These are phyloP conservation scores for Urocynchramus pylzowi DNA, from an alignment of 2,113 vertebrate genomes.

Conservation along the genomic window DNA sequence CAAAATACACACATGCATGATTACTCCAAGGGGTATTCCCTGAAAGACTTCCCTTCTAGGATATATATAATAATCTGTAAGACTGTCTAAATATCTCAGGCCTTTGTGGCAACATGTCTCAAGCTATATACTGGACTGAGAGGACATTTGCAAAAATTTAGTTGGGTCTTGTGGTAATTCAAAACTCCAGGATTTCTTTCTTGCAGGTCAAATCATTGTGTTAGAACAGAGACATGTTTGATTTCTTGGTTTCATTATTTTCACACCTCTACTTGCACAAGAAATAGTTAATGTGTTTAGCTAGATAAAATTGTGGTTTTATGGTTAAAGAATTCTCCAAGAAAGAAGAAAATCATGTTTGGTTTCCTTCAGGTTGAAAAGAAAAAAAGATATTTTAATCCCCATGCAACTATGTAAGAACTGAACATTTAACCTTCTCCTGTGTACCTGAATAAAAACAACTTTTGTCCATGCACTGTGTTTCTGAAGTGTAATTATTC, in stretches of 20 bases:
- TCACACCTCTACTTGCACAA: neutral
- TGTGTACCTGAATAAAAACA: neutral
- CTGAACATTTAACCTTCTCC: neutral
- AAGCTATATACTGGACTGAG: neutral
- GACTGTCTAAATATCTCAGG: neutral
- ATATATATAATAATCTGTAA: neutral
- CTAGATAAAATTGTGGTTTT: neutral
- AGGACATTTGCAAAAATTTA: neutral
- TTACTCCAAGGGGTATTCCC: neutral
- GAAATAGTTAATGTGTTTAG: neutral
- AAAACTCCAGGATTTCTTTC: neutral
- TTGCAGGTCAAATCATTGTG: neutral
- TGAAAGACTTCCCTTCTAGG: neutral
- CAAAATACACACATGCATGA: accelerated
- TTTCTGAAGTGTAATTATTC: neutral
- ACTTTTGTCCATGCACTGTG: neutral
- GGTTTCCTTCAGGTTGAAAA: neutral
- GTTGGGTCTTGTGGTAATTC: neutral
- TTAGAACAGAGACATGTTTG: neutral
- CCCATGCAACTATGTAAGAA: neutral
- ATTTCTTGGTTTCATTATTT: neutral
- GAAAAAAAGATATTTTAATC: neutral
- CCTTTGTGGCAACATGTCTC: neutral
- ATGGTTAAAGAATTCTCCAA: neutral
- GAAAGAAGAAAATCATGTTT: neutral